Conservation (phyloP, 53 echinoderm and acorn worm species). For the Stichopus horrens region DNA sequence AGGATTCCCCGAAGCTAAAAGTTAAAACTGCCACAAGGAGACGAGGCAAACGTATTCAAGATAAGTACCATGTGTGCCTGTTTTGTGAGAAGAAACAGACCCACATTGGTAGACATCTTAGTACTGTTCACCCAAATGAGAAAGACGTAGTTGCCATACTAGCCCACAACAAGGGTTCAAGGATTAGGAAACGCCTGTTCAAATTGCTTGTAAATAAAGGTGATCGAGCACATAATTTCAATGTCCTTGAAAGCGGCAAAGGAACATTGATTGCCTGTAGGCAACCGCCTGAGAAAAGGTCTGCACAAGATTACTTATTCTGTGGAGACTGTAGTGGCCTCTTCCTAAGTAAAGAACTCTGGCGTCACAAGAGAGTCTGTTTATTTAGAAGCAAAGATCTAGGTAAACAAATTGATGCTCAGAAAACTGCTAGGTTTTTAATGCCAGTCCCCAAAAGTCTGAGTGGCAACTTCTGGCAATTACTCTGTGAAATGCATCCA, state of each 20-base stretch:
- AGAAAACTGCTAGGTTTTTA: not conserved
- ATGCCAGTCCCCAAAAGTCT: not conserved
- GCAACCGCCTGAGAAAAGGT: constrained; percentile 21
- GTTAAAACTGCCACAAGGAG: constrained; percentile 14
- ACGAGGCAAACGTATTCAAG: constrained; percentile 6
- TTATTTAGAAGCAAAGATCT: not conserved
- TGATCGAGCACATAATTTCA: not conserved
- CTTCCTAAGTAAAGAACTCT: not conserved
- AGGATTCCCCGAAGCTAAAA: not conserved
- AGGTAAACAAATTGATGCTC: not conserved
- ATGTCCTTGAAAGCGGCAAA: not conserved
- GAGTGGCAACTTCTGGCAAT: not conserved
- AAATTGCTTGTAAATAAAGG: constrained; percentile 17
- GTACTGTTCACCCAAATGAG: constrained; percentile 12
- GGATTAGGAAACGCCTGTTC: not conserved
- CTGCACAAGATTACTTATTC: constrained; percentile 10
- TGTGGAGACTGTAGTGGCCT: constrained; percentile 11
- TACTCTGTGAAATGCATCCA: not conserved
- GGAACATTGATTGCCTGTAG: not conserved
- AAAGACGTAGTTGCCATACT: not conserved
- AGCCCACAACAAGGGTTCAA: constrained; percentile 1
- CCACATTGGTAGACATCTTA: constrained; percentile 19
- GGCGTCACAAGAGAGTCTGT: constrained; percentile 2
- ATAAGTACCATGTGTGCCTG: constrained; percentile 21
- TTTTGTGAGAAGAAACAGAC: constrained; percentile 10